Evolutionary conservation across 1,140 invertebrate species (phyloP).

Genomic region (Phocides pigmalion): DNA sequence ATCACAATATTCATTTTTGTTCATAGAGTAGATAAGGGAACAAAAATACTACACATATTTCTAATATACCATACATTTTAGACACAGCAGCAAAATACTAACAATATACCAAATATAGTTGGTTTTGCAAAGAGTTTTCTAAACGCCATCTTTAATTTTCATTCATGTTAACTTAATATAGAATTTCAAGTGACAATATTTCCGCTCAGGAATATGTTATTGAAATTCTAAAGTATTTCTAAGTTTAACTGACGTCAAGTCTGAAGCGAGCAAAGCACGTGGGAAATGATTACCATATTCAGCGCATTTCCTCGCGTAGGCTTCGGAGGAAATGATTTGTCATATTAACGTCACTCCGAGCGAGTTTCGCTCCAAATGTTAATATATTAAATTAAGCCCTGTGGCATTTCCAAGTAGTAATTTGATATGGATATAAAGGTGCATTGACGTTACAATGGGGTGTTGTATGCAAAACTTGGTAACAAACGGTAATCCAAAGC

Average conservation of each 20-base stretch:
- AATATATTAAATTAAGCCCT: constrained; percentile 69
- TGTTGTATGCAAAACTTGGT: too few species aligned
- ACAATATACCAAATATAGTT: too few species aligned
- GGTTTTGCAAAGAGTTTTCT: too few species aligned
- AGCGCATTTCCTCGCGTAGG: constrained; percentile 70
- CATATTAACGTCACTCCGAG: constrained; percentile 74
- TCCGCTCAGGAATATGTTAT: constrained; percentile 39
- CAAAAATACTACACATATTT: too few species aligned
- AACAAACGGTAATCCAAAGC: too few species aligned
- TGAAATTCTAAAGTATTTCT: constrained; percentile 65
- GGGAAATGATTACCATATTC: constrained; percentile 76
- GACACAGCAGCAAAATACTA: too few species aligned
- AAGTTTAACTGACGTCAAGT: constrained; percentile 55
- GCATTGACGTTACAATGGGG: constrained; percentile 9
- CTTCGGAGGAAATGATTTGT: constrained; percentile 74
- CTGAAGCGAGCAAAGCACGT: constrained; percentile 52
- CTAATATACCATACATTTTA: too few species aligned
- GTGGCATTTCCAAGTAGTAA: constrained; percentile 52
- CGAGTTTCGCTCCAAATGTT: constrained; percentile 63
- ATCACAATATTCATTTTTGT: too few species aligned
- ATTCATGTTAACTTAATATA: background rate
- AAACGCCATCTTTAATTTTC: too few species aligned
- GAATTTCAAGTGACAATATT: background rate
- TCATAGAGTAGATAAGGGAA: too few species aligned
- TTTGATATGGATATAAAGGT: constrained; percentile 49